A percentile compares a stretch with the other conserved stretches of the same genome.
phyloP scores from a whole-genome alignment of 2,888 invertebrate genomes.

The Gonocerus acuteangulatus region DNA sequence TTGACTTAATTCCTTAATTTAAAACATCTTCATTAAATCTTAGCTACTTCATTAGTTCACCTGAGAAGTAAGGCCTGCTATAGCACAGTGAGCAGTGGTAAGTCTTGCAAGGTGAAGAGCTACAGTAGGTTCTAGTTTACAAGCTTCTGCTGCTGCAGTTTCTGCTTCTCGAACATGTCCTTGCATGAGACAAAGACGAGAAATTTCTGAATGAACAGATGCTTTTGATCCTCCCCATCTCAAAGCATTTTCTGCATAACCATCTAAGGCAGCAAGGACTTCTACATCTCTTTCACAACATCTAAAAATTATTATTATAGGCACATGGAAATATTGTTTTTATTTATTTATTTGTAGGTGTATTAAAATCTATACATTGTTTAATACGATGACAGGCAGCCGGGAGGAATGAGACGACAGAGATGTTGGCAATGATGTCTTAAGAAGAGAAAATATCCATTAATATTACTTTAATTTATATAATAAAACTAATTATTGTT shows the following conservation, averaged over 20 bases:
- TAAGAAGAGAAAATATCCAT: too few species aligned
- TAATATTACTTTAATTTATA: too few species aligned
- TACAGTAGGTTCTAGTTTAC: slow-evolving; percentile 74
- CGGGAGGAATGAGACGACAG: too few species aligned
- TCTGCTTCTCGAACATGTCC: slow-evolving; percentile 70
- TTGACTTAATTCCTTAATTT: too few species aligned
- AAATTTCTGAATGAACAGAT: slow-evolving; percentile 58
- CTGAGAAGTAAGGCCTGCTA: slow-evolving; percentile 62
- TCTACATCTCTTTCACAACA: slow-evolving; percentile 39
- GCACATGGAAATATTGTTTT: not conserved
- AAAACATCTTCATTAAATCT: too few species aligned
- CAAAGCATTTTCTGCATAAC: slow-evolving; percentile 55
- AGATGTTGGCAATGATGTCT: too few species aligned
- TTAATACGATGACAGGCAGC: too few species aligned
- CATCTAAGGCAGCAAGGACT: slow-evolving; percentile 65
- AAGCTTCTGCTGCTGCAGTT: slow-evolving; percentile 69
- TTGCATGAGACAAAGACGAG: slow-evolving; percentile 67
- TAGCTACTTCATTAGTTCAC: too few species aligned
- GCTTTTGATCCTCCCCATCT: slow-evolving; percentile 24
- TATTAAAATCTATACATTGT: not conserved
- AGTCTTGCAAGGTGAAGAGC: slow-evolving; percentile 72
- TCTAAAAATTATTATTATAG: not conserved
- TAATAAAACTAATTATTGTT: too few species aligned
- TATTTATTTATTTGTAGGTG: not conserved
- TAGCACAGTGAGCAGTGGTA: slow-evolving; percentile 70